Evolutionary conservation across 2,888 invertebrate species (phyloP), one percentile per base, ranked within the genome.

Genomic region (Prenolepis imparis): DNA sequence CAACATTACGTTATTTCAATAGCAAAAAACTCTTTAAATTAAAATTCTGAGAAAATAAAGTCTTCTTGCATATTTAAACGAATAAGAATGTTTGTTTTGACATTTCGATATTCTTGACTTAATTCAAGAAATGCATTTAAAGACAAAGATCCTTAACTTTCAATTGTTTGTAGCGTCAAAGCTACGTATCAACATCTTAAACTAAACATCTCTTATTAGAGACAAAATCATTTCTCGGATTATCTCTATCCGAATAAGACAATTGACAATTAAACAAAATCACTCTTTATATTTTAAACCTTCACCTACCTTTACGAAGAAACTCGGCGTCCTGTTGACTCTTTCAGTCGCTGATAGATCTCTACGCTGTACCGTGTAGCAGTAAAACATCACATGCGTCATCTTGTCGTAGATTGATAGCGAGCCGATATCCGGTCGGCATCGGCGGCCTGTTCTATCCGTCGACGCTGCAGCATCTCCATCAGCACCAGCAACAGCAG

Each of bases 361-460:
- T 24, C 21, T 24, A 18, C 59, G 0, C 52, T 2, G 52, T 52
- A 8, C 12, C 5, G 12, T 24, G 15, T 55, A 21, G 15, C 36
- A 32, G 12, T 39, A 39, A 72, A 72, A 24, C 18, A 18, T 39
- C 61, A 36, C 32, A 55, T 12, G 0, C 36, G n/a, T 21, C 18
- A 9, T 44, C 6, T 44, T 57, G 32, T 72, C 66, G 3, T 90
- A 94, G 94, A 88, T 88, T 95, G 90, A 94, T 94, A 85, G 93
- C 93, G 52, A 93, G 93, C 24, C 93, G 94, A 61, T 94, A 94
- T 84, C 94, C 94, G 2, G 94, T 94, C 24, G 93, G 93, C 8
- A 92, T 93, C 57, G 93, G 94, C 82, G 91, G 93, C 12, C 94
- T 94, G 12, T 94, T 94, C 89, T 94, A 94, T 68, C 94, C 94